Conservation (phyloP, 1,140 invertebrate species). For the Kradibia gibbosae region DNA sequence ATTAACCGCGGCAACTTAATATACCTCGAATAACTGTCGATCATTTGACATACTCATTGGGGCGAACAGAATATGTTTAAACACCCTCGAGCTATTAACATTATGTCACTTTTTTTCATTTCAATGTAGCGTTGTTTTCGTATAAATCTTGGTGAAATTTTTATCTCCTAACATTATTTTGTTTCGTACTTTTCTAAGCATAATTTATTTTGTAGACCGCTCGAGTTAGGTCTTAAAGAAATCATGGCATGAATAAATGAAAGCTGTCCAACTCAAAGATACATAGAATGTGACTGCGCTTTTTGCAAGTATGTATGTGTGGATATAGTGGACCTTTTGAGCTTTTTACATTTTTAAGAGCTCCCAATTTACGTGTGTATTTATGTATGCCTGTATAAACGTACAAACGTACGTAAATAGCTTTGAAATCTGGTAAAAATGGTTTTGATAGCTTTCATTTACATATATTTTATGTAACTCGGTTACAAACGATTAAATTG, state of each 20-base stretch:
- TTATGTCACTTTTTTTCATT: neutral
- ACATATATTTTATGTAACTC: constrained; percentile 1
- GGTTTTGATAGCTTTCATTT: neutral
- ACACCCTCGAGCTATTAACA: neutral
- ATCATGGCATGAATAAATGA: constrained; percentile 17
- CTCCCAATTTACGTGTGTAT: neutral
- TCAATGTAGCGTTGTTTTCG: neutral
- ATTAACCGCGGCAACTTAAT: neutral
- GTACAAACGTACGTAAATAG: too few species aligned
- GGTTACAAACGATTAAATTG: neutral
- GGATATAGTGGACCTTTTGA: neutral
- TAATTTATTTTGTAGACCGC: neutral
- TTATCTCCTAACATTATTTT: neutral
- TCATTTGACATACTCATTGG: neutral
- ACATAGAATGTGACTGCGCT: neutral
- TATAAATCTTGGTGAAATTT: neutral
- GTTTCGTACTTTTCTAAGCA: neutral
- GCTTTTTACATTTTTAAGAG: constrained; percentile 6
- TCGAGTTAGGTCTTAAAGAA: neutral
- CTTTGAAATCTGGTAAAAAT: neutral
- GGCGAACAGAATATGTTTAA: neutral
- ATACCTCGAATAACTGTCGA: neutral
- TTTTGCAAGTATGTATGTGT: neutral
- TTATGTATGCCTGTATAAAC: too few species aligned
- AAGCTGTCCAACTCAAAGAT: constrained; percentile 8